Evolutionary conservation across 2,797 vertebrate genomes (phyloP).

Genomic region (Esox lucius): DNA sequence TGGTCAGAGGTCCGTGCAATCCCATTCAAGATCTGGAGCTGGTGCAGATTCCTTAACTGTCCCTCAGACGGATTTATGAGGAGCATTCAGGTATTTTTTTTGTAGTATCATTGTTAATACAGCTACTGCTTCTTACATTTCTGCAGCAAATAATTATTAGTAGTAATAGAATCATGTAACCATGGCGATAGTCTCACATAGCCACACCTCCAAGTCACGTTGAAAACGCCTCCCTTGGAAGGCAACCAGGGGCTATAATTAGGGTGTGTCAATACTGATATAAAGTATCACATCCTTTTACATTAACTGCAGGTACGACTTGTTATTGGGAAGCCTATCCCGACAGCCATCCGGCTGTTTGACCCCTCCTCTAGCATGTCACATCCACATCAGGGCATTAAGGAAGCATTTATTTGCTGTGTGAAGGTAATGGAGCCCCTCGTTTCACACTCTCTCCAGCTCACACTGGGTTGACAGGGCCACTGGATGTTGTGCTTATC

Average conservation of each 20-base stretch:
- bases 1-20: conserved; percentile 11
- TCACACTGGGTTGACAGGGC: conserved; percentile 68
- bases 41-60: background rate
- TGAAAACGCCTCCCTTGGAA: too few species aligned
- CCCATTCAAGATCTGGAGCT: conserved; percentile 10
- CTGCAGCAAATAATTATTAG: background rate
- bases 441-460: conserved; percentile 61
- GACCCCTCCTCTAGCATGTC: conserved; percentile 59
- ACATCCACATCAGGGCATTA: conserved; percentile 62
- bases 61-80: background rate
- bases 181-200: background rate
- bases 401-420: conserved; percentile 66
- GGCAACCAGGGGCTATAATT: background rate
- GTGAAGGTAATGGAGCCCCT: conserved; percentile 56
- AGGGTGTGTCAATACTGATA: background rate
- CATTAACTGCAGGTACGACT: conserved; percentile 1
- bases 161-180: background rate
- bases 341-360: conserved; percentile 57
- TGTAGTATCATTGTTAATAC: background rate
- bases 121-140: background rate
- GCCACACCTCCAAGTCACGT: too few species aligned
- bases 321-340: conserved; percentile 41
- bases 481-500: conserved; percentile 69
- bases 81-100: background rate
- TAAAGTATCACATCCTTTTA: background rate